Base-by-base conservation (phyloP, 2,888 invertebrate species). In the Drosophila siamana region DNA sequence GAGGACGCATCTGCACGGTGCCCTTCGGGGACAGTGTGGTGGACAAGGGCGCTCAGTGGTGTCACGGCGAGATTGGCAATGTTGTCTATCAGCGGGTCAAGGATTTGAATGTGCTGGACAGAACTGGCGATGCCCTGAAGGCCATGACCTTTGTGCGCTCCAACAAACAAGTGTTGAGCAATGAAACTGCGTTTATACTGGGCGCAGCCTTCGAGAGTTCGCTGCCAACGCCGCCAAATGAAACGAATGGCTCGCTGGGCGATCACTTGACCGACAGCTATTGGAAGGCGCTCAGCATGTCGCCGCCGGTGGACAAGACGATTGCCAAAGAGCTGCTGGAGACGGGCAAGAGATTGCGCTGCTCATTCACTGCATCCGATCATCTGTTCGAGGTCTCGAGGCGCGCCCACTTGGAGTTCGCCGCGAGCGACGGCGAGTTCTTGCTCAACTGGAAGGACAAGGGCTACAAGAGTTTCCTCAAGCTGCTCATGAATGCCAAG, bases 21-120 rank as follows among this genome's bases (percentile, higher is more conserved):
- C 91, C 92, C 0, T 94, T 93, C 73, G 94, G 93, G 0, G 93
- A 93, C 2, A 93, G 93, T 69, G 91, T 93, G 7, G 92, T 96
- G 4, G 96, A 97, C 88, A 89, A 96, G 59, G 96, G 96, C 0
- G 96, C 96, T 51, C 96, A 96, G 76, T 97, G 96, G 96, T 95
- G 92, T 36, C 91, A 91, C 19, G 92, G 96, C 0, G 95, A 96
- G 88, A 92, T 93, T 86, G 93, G 93, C 50, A 95, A 95, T 91
- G 86, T 94, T 40, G 94, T 95, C 0, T 95, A 93, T 80, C 92
- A 94, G 50, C 86, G 94, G 54, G 94, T 94, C 2, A 73, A 88
- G 64, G 72, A 89, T 2, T 54, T 88, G 13, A 60, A 88, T 61
- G 24, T 91, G 2, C 70, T 92, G 13, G 86, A 90, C 24, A 67